Evolutionary conservation across 2,113 vertebrate species (phyloP), one percentile per base, ranked within the genome.

Genomic region (Ophiodon elongatus): DNA sequence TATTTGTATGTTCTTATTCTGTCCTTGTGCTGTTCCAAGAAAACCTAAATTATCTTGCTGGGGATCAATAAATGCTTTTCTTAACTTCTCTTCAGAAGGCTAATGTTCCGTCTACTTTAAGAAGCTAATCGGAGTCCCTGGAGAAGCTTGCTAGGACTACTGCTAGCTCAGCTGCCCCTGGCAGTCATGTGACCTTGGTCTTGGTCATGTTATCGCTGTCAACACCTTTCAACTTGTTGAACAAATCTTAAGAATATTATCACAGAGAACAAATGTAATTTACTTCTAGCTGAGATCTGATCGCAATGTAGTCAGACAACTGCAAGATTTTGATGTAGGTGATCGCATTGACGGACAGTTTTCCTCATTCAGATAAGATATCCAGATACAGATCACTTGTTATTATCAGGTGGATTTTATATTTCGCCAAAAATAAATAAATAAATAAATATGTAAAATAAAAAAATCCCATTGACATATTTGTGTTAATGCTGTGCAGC

Each of bases 401-500:
- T 50, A 7, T 50, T 21, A 50, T 8, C 52, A 54, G 52, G 21
- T 56, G 52, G 10, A 25, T 57, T 59, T 56, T 29, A 39, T 15
- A 47, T 59, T 35, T 17, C 45, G 8, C 25, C 33, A 23, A 29
- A 31, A 35, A 66, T 29, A 25, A 65, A 69, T 19, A 33, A 23
- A 66, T 29, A 25, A 65, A 69, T 19, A 33, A 23, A 70, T 27
- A 8, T 19, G 25, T 3, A 45, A n/a, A 79, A 14, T 57, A 19
- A 27, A 43, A 29, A n/a, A 47, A 37, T 50, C 5, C n/a, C 13
- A 47, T 1, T 65, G 25, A 43, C 15, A 47, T 76, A n/a, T 15
- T 41, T 76, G 50, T 70, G 9, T 19, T 33, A 67, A 17, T 76
- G 47, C 39, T 82, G 43, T 73, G 57, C 37, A 72, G 25, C 27